A percentile compares a stretch with the other conserved stretches of the same genome.
Evolutionary conservation across 2,113 vertebrate species (phyloP).

Genomic region (Spea bombifrons): DNA sequence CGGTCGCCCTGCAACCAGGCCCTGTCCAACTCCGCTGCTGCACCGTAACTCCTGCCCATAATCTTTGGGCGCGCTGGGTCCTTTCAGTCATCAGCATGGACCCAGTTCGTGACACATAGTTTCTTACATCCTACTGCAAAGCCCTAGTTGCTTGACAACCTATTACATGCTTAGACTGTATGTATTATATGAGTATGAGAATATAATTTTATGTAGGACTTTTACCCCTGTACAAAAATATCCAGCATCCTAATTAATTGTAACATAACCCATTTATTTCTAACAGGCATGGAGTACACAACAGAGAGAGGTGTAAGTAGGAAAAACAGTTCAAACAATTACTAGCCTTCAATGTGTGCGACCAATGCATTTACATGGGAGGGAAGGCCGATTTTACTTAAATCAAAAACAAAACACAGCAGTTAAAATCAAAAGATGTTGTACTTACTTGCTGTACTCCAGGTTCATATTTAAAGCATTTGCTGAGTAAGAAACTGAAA

Average conservation of each 20-base stretch:
- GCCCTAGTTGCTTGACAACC: too few species aligned
- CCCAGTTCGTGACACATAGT: too few species aligned
- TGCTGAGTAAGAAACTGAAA: slow-evolving; percentile 68
- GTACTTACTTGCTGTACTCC: slow-evolving; percentile 74
- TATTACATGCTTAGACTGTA: too few species aligned
- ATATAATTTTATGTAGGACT: too few species aligned
- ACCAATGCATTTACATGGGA: background rate
- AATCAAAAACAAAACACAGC: background rate
- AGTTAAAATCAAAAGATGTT: slow-evolving; percentile 51
- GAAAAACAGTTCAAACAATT: background rate
- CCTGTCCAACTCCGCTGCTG: too few species aligned
- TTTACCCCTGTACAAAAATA: background rate
- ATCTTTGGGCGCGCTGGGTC: too few species aligned
- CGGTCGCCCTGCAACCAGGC: too few species aligned
- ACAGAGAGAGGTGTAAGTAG: background rate
- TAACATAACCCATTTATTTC: background rate
- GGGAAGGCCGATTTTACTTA: background rate
- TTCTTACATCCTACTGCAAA: too few species aligned
- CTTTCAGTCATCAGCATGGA: too few species aligned
- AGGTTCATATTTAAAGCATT: slow-evolving; percentile 67
- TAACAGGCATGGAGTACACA: background rate
- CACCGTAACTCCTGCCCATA: too few species aligned
- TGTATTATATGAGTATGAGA: too few species aligned
- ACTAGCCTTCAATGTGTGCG: background rate
- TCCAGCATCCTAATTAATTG: background rate